Percentiles rank a stretch among this genome's conserved stretches.
Conservation (phyloP, 2,113 vertebrate genomes). For the Dermatemys mawii region DNA sequence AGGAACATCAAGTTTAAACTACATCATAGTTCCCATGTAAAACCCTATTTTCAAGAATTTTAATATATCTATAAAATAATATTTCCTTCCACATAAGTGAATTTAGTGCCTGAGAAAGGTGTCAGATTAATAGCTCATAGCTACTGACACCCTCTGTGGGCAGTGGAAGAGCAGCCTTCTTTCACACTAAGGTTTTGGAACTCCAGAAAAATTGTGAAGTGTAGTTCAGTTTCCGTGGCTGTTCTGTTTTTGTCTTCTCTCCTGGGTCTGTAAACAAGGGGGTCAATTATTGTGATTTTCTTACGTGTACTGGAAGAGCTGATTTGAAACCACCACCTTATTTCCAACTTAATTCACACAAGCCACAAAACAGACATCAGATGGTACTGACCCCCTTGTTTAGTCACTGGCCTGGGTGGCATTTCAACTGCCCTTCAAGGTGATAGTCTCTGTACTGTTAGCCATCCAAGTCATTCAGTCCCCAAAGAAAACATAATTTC, state of each 20-base stretch:
- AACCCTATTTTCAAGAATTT: no score
- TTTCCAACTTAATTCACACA: background rate
- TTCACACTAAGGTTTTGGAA: no score
- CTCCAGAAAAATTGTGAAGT: background rate
- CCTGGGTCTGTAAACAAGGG: background rate
- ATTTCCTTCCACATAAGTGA: no score
- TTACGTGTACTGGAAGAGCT: background rate
- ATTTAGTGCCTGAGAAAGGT: no score
- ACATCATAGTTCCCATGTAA: no score
- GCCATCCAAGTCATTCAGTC: background rate
- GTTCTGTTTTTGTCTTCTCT: background rate
- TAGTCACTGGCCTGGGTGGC: background rate
- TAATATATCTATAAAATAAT: no score
- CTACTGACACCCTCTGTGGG: no score
- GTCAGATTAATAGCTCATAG: no score
- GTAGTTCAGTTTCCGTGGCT: background rate
- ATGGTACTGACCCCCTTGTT: background rate
- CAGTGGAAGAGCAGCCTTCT: no score
- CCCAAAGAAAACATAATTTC: background rate
- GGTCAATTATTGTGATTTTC: background rate
- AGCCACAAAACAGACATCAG: background rate
- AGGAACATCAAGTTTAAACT: no score
- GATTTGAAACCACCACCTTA: background rate
- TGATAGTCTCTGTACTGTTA: background rate
- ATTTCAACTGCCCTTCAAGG: background rate